These are phyloP conservation scores for Austrofundulus limnaeus DNA, from an alignment of 2,113 vertebrate species.

Conservation along the genomic window DNA sequence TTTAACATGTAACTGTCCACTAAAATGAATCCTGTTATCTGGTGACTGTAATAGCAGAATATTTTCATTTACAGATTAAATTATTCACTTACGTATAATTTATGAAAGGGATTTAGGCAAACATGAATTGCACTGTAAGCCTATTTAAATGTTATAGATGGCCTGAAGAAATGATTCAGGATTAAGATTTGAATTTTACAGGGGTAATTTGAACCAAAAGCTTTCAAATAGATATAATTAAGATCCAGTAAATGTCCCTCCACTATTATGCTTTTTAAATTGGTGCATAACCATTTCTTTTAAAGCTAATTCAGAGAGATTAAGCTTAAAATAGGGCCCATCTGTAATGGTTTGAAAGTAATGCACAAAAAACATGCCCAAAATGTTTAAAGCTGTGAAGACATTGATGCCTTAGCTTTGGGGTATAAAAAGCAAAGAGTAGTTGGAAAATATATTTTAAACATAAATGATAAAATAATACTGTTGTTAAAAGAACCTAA, in stretches of 20 bases:
- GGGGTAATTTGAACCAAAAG: conserved; percentile 20
- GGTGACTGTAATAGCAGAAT: conserved; percentile 4
- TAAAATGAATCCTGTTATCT: conserved; percentile 28
- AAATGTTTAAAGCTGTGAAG: conserved; percentile 34
- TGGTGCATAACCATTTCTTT: conserved; percentile 36
- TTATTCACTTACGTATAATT: conserved; percentile 9
- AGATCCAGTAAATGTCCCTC: conserved; percentile 21
- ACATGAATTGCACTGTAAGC: conserved; percentile 7
- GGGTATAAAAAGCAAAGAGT: conserved; percentile 35
- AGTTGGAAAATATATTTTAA: not conserved
- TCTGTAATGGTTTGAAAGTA: conserved; percentile 44
- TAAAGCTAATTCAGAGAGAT: conserved; percentile 46
- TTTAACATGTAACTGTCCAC: conserved; percentile 31
- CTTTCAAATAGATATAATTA: conserved; percentile 22
- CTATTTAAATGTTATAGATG: conserved; percentile 9
- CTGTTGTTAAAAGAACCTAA: not conserved
- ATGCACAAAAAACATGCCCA: conserved; percentile 36
- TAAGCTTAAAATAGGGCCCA: conserved; percentile 28
- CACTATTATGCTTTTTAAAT: conserved; percentile 12
- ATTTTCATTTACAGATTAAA: conserved; percentile 16
- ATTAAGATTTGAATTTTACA: conserved; percentile 33
- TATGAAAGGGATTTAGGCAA: conserved; percentile 8
- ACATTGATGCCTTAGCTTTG: conserved; percentile 37
- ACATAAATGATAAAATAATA: not conserved
- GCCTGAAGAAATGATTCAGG: conserved; percentile 13